Base-by-base conservation (phyloP, 2,797 vertebrate species). In the Myoxocephalus aenaeus region DNA sequence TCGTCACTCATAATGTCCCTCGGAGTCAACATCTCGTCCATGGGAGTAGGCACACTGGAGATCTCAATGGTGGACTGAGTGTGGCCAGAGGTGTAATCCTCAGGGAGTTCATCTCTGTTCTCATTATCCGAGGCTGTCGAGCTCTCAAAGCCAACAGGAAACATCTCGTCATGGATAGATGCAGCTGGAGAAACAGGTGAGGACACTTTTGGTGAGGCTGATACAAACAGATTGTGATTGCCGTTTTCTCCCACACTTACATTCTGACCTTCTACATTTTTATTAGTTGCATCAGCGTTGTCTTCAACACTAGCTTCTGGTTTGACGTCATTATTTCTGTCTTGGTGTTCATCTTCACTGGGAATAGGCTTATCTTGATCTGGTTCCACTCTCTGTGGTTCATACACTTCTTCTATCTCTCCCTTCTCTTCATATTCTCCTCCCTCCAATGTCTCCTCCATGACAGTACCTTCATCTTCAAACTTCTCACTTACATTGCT, bases 21-120 rank as follows among this genome's bases (percentile, higher is more conserved):
- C 2, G 97, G 97, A 64, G 97, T 98, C 3, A 96, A 96, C 97
- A 98, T 98, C 80, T 96, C 97, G 90, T 98, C 97, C 94, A 98
- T 96, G 13, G 97, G 97, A 65, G 98, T 97, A 64, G 97, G 97
- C 83, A 97, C 96, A 87, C 97, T 98, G 63, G 97, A 98, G 86
- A 98, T 97, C 93, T 99, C 97, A 22, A 97, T 97, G 48, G 96
- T 98, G 18, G 97, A 99, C 78, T 97, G 97, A 46, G 97, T 97
- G 58, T 96, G 96, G 59, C 95, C 96, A 22, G 97, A 98, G 46
- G 94, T 97, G 87, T 96, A 97, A 83, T 98, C 97, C 53, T 98
- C 97, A 29, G 92, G 96, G 2, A 93, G 94, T 79, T 98, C 96
- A 88, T 97, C 97, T 83, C 94, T 94, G 46, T 97, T 94, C 87